Conservation (phyloP, 1,140 invertebrate species). For the Cataglyphis hispanica region DNA sequence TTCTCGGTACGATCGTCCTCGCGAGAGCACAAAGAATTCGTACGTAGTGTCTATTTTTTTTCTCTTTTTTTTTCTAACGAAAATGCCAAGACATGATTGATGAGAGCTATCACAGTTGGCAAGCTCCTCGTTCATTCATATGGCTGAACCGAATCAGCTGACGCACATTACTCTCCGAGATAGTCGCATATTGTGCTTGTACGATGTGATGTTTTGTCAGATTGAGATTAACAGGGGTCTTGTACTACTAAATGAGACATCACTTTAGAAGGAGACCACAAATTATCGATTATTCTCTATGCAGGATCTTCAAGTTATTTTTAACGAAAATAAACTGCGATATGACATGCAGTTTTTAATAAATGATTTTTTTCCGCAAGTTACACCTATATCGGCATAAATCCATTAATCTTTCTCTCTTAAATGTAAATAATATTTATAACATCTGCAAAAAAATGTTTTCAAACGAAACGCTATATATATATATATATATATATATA, state of each 20-base stretch:
- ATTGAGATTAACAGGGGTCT: slow-evolving; percentile 24
- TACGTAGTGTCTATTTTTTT: not conserved
- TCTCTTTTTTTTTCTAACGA: not conserved
- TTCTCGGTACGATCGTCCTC: not conserved
- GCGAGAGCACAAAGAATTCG: not conserved
- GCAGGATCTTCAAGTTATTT: slow-evolving; percentile 1
- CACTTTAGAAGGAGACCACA: not conserved
- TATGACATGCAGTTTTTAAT: not conserved
- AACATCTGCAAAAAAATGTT: not conserved
- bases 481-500: not conserved
- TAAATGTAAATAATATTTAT: not conserved
- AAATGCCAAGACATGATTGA: slow-evolving; percentile 46
- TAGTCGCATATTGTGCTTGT: slow-evolving; percentile 30
- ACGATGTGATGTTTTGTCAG: slow-evolving; percentile 16
- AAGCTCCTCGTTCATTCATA: slow-evolving; percentile 56
- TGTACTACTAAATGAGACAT: not conserved
- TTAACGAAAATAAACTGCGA: not conserved
- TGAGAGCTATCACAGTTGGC: slow-evolving; percentile 52
- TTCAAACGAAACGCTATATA: too few relatives aligned
- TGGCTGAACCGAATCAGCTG: slow-evolving; percentile 50
- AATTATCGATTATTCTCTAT: slow-evolving; percentile 1
- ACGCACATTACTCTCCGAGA: slow-evolving; percentile 57
- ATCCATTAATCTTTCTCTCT: not conserved
- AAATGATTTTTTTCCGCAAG: not conserved
- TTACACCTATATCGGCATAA: not conserved